phyloP scores from a whole-genome alignment of 2,888 invertebrate species.

The Cremastinae sp. region DNA sequence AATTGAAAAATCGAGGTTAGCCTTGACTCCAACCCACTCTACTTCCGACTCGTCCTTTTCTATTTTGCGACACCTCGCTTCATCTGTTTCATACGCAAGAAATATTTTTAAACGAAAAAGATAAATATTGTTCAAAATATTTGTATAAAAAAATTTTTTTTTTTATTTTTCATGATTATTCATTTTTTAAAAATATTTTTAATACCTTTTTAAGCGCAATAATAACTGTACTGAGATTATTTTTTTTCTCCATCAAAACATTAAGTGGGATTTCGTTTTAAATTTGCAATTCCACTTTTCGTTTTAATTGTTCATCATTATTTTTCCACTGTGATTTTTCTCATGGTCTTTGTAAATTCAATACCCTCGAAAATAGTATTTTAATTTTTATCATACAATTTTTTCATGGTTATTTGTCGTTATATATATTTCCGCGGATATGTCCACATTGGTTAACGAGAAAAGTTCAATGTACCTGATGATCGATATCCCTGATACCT shows the following conservation, averaged over 20 bases:
- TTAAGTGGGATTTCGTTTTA: background rate
- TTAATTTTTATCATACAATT: background rate
- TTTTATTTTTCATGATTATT: no score
- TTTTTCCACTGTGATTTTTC: background rate
- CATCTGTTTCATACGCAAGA: constrained; percentile 15
- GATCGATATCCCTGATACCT: constrained; percentile 17
- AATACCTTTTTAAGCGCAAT: no score
- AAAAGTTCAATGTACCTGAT: constrained; percentile 27
- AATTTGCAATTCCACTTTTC: background rate
- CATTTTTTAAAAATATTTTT: no score
- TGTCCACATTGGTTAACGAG: constrained; percentile 44
- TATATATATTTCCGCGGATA: constrained; percentile 63
- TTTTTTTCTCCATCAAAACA: no score
- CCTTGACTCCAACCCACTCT: no score
- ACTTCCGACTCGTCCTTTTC: no score
- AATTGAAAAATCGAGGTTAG: no score
- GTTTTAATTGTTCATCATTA: constrained; percentile 1
- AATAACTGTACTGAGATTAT: no score
- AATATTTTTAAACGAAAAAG: no score
- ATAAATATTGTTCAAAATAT: no score
- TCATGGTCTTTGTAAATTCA: background rate
- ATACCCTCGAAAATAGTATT: background rate
- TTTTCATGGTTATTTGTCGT: constrained; percentile 38
- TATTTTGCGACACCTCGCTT: constrained; percentile 1
- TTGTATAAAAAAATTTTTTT: no score